phyloP scores from a whole-genome alignment of 2,797 vertebrate genomes.

The Takifugu ocellatus region DNA sequence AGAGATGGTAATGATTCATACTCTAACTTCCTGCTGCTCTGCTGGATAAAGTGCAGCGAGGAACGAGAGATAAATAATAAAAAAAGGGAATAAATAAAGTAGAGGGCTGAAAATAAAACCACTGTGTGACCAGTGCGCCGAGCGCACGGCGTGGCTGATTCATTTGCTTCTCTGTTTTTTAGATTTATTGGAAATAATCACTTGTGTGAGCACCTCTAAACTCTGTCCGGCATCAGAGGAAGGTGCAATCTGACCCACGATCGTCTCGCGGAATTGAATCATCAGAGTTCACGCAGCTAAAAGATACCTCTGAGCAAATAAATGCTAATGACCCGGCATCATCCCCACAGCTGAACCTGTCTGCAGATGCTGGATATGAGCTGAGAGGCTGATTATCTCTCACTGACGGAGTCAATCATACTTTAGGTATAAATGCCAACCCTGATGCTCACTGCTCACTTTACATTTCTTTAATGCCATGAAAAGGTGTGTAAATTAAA shows the following conservation, averaged over 20 bases:
- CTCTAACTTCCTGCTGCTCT: slow-evolving; percentile 15
- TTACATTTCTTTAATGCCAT: background rate
- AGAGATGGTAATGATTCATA: slow-evolving; percentile 33
- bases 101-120: slow-evolving; percentile 14
- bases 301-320: slow-evolving; percentile 37
- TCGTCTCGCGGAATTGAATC: slow-evolving; percentile 26
- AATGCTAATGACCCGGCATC: slow-evolving; percentile 44
- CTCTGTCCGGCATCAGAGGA: slow-evolving; percentile 34
- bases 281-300: slow-evolving; percentile 19
- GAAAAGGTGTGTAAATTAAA: background rate
- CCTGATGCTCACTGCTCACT: slow-evolving; percentile 2
- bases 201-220: slow-evolving; percentile 35
- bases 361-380: slow-evolving; percentile 21
- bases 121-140: background rate
- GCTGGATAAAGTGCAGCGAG: slow-evolving; percentile 27
- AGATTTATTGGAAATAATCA: slow-evolving; percentile 24
- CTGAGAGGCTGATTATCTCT: slow-evolving; percentile 6
- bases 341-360: slow-evolving; percentile 37
- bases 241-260: slow-evolving; percentile 27
- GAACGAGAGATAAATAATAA: background rate
- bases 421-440: background rate
- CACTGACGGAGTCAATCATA: slow-evolving; percentile 6
- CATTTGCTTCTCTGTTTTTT: background rate
- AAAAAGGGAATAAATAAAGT: slow-evolving; percentile 11
- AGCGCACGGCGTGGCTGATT: slow-evolving; percentile 16